Evolutionary conservation across 2,113 vertebrate genomes (phyloP).

Genomic region (Turnix velox): DNA sequence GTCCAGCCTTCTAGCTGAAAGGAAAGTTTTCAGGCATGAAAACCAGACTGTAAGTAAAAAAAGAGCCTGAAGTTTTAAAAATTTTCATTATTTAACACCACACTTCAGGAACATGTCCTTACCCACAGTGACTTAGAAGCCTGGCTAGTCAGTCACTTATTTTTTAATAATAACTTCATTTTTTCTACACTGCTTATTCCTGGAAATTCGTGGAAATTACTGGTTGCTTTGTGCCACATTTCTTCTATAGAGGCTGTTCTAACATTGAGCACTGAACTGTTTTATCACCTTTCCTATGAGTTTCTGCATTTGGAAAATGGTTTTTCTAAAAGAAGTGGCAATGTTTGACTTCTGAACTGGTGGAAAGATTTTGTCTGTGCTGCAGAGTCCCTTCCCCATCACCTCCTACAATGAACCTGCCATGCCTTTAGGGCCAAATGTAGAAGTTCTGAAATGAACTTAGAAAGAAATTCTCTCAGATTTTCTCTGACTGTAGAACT

Average conservation of each 20-base stretch:
- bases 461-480: background rate
- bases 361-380: background rate
- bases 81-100: background rate
- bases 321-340: background rate
- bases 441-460: background rate
- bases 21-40: background rate
- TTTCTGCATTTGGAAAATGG: background rate
- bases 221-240: background rate
- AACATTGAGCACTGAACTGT: background rate
- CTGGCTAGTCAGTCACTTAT: background rate
- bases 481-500: background rate
- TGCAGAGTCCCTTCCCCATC: background rate
- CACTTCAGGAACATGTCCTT: background rate
- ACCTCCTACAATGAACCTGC: background rate
- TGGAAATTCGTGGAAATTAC: background rate
- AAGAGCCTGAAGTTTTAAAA: background rate
- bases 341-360: background rate
- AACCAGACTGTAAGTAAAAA: background rate
- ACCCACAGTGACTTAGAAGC: background rate
- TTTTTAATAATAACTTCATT: background rate
- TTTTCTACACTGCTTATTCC: background rate
- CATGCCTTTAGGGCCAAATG: background rate
- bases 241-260: background rate
- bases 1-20: background rate
- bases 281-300: background rate